Evolutionary conservation across 2,113 vertebrate species (phyloP), one percentile per base, ranked within the genome.

Genomic region (Anseranas semipalmata): DNA sequence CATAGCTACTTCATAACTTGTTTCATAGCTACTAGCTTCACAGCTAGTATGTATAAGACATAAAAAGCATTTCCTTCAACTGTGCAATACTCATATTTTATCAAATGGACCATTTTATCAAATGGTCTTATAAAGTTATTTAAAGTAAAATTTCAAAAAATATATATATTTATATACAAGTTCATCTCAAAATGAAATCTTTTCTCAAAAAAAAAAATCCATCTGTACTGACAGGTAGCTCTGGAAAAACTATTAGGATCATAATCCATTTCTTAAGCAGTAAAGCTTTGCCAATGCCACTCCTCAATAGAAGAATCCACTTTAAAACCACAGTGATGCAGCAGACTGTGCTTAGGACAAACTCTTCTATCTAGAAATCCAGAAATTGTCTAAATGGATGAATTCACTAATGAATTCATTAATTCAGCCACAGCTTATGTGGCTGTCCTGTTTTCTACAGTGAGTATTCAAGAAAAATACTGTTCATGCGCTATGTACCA

Each of bases 291-390:
- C 11, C 14, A 58, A 5, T 48, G 43, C 25, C 27, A 68, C 21
- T 48, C 17, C 22, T 56, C 1, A 2, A 39, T 0, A 33, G 27
- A 89, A 63, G 21, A 43, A 16, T 37, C 30, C 0, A 1, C n/a
- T 37, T 65, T 53, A 53, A 90, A 70, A 75, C 6, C 30, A 30
- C 21, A 37, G 22, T 25, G 70, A 43, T 20, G 53, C 20, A 5
- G 21, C 6, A 35, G 3, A 83, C 74, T 59, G 24, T 32, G 25
- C 24, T 85, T 39, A 76, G 30, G 30, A 68, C 48, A 84, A 78
- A 78, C 9, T 27, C 19, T 46, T 45, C 24, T 41, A 10, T 11
- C 18, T 18, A 68, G 41, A 68, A 73, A 32, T 24, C 32, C 45
- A 41, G 28, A 16, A 68, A 19, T 39, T 11, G 7, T 39, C 39